Base-by-base conservation (phyloP, 2,888 invertebrate species). In the Brachynemurus nebulosus region DNA sequence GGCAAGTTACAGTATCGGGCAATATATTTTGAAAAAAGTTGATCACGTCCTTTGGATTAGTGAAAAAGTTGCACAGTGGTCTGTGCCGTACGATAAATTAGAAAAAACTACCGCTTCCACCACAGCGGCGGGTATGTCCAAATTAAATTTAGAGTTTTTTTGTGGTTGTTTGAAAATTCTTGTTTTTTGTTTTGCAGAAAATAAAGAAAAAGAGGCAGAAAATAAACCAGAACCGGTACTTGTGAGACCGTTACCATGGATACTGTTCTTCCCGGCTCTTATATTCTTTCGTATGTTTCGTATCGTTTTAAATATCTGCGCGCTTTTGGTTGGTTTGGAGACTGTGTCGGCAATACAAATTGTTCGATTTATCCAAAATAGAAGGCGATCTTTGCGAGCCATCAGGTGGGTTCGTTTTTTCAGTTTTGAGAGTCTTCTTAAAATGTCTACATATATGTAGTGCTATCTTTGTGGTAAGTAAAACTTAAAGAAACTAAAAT, bases 1-100 rank as follows among this genome's bases (percentile, higher is more conserved):
- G 2, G 42, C 47, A n/a, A 45, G 39, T 25, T 47, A 30, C n/a
- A 41, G 42, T 9, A 14, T 47, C n/a, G 47, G 47, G 17, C 47
- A 47, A 38, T 18, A 27, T n/a, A 12, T 47, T 21, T 33, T 47
- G 27, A 23, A 30, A 30, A 40, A 44, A 12, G 33, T 42, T 2
- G 47, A 47, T 33, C 21, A 33, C 7, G 33, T 41, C 19, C 39
- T 47, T n/a, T 47, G 47, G 47, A 45, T 41, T 14, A 35, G 45
- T 7, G 47, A 47, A 44, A 45, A 47, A 42, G 39, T 40, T 23
- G 47, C 47, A 6, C 38, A 45, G 35, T 47, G 47, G 47, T 47
- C 47, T 5, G 34, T 47, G 11, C 47, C 47, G 7, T 17, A 17
- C 11, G 20, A 2, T 2, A 5, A 7, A 21, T 12, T 19, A 11